Conservation (phyloP, 2,113 vertebrate genomes). For the Lathamus discolor region DNA sequence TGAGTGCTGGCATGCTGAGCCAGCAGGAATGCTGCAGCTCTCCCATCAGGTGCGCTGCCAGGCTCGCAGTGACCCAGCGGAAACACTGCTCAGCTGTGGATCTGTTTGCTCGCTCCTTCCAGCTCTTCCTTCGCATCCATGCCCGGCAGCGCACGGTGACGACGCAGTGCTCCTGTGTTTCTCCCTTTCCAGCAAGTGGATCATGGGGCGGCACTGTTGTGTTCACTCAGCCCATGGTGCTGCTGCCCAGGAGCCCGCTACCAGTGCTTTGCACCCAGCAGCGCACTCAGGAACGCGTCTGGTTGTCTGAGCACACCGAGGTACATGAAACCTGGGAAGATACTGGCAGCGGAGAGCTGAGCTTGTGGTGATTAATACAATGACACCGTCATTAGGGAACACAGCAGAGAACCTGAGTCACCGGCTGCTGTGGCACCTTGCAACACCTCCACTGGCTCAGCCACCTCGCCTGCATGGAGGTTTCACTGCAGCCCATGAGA, state of each 20-base stretch:
- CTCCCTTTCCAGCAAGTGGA: neutral
- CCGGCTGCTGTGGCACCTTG: neutral
- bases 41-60: rapidly evolving
- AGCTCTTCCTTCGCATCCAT: neutral
- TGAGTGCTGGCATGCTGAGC: neutral
- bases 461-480: neutral
- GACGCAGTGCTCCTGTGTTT: rapidly evolving
- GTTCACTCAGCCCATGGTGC: neutral
- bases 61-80: neutral
- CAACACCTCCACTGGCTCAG: neutral
- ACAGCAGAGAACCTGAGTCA: neutral
- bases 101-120: neutral
- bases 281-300: neutral
- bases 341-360: neutral
- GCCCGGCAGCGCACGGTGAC: rapidly evolving
- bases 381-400: neutral
- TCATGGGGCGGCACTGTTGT: neutral
- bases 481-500: neutral
- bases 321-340: neutral
- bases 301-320: neutral
- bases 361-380: neutral
- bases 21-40: neutral
- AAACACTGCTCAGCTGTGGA: neutral
- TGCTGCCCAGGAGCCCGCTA: neutral
- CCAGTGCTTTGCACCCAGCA: neutral